Percentiles rank a stretch among this genome's conserved stretches.
Conservation (phyloP, 2,113 vertebrate genomes). For the Willisornis vidua region DNA sequence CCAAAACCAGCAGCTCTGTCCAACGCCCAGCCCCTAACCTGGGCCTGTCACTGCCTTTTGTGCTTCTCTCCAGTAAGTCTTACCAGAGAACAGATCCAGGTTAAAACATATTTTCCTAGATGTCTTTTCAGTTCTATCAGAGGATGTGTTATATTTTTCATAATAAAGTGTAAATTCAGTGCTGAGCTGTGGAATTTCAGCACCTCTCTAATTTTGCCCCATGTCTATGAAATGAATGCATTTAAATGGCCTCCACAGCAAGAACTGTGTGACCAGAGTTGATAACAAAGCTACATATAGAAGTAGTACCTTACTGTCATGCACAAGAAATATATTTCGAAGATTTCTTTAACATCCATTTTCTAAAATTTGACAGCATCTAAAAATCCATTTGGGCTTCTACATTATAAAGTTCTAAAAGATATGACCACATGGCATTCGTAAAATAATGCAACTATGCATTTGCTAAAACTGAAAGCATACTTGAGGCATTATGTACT, state of each 20-base stretch:
- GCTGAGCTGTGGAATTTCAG: not conserved
- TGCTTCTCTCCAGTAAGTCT: not conserved
- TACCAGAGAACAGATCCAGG: not conserved
- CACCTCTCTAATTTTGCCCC: not conserved
- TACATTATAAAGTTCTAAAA: not conserved
- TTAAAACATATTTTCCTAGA: not conserved
- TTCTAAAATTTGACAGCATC: not conserved
- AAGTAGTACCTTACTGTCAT: not conserved
- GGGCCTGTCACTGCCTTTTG: not conserved
- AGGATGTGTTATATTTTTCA: not conserved
- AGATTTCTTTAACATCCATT: not conserved
- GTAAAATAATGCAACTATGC: not conserved
- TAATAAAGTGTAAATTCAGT: not conserved
- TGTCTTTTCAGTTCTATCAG: not conserved
- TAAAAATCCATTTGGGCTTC: not conserved
- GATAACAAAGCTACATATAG: not conserved
- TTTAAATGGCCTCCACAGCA: not conserved
- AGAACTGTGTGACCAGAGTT: not conserved
- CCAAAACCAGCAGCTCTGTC: not conserved
- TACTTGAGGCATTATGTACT: not conserved
- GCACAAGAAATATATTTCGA: not conserved
- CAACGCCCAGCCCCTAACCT: accelerated
- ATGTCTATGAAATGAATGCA: not conserved
- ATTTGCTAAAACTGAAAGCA: not conserved
- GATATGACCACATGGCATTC: not conserved